These are phyloP conservation scores for Horisme vitalbata DNA, from an alignment of 2,888 invertebrate genomes.

Conservation along the genomic window DNA sequence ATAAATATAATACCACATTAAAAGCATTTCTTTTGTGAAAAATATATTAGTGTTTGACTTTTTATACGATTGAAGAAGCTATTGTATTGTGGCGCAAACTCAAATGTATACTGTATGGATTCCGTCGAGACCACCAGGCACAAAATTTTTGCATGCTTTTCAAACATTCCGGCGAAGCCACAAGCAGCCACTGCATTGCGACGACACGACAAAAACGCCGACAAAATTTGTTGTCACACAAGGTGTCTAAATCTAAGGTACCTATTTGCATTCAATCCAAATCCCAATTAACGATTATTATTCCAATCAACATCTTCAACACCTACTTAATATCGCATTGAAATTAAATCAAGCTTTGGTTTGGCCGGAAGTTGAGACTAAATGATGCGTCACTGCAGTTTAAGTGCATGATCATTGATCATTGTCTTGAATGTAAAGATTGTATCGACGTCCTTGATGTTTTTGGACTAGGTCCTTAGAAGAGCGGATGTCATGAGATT, in stretches of 20 bases:
- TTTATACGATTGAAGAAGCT: too few relatives aligned
- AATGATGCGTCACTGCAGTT: conserved; percentile 1
- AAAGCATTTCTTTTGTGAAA: too few relatives aligned
- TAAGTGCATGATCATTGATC: conserved; percentile 6
- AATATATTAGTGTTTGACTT: too few relatives aligned
- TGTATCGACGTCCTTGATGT: not conserved
- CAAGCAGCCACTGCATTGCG: too few relatives aligned
- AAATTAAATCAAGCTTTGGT: conserved; percentile 6
- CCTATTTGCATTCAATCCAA: conserved; percentile 9
- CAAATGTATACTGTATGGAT: too few relatives aligned
- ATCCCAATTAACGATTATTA: conserved; percentile 6
- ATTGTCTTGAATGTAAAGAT: conserved; percentile 8
- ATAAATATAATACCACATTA: too few relatives aligned
- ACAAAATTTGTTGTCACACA: too few relatives aligned
- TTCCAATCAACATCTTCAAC: conserved; percentile 1
- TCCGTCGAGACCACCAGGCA: too few relatives aligned
- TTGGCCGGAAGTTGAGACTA: conserved; percentile 3
- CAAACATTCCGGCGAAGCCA: too few relatives aligned
- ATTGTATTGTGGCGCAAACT: too few relatives aligned
- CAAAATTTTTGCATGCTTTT: too few relatives aligned
- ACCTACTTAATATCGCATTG: not conserved
- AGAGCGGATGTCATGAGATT: not conserved
- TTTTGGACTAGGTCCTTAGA: not conserved
- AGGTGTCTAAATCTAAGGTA: not conserved
- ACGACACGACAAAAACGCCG: too few relatives aligned